Evolutionary conservation across 1,140 invertebrate species (phyloP).

Genomic region (Pseudomyrmex dendroicus): DNA sequence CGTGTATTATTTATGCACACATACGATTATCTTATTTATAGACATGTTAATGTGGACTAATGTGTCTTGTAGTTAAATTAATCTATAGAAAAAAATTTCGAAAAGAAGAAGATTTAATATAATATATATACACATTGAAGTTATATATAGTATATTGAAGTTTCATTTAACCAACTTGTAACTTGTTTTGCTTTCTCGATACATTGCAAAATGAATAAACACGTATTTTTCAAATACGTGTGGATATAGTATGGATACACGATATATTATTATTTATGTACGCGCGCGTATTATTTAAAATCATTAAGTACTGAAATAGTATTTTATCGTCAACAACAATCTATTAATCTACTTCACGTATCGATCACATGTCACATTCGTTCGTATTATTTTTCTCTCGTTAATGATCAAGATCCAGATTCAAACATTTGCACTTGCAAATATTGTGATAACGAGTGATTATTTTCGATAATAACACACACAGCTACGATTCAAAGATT

Average conservation of each 20-base stretch:
- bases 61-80: constrained; percentile 27
- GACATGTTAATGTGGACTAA: constrained; percentile 19
- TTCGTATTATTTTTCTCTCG: constrained; percentile 23
- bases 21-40: constrained; percentile 38
- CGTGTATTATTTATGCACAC: constrained; percentile 46
- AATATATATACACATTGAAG: no score
- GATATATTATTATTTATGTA: not conserved
- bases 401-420: not conserved
- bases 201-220: no score
- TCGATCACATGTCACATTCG: constrained; percentile 14
- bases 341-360: not conserved
- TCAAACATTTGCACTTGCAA: not conserved
- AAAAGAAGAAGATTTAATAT: not conserved
- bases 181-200: no score
- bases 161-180: no score
- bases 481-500: constrained; percentile 15
- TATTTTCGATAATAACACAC: constrained; percentile 29
- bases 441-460: constrained; percentile 36
- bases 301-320: no score
- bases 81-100: constrained; percentile 7
- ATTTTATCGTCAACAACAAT: not conserved
- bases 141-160: no score
- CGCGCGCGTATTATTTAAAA: no score
- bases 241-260: no score
- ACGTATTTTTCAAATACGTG: no score